Evolutionary conservation across 2,113 vertebrate genomes (phyloP).

Genomic region (Dasyurus viverrinus): DNA sequence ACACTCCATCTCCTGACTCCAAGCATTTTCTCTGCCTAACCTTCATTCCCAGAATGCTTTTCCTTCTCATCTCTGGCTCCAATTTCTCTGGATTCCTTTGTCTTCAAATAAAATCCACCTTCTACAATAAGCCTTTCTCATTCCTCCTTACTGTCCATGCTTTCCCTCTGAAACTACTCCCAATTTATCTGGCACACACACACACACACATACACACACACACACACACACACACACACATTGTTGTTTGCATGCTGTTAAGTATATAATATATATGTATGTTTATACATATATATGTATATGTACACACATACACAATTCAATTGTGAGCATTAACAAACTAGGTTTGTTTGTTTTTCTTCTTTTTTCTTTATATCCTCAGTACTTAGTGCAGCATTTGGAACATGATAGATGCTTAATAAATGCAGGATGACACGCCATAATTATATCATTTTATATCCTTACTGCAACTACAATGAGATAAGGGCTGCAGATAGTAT

Average conservation of each 20-base stretch:
- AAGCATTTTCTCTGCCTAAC: background rate
- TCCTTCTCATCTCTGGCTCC: background rate
- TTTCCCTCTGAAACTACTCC: background rate
- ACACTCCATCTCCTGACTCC: background rate
- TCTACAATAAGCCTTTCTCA: background rate
- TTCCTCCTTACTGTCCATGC: background rate
- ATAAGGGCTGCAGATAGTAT: background rate
- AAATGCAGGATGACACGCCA: background rate
- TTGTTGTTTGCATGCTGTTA: too few species aligned
- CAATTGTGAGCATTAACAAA: background rate
- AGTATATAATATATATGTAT: background rate
- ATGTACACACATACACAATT: background rate
- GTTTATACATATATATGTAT: too few species aligned
- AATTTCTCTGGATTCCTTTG: background rate
- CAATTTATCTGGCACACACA: background rate
- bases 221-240: too few species aligned
- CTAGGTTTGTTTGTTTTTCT: background rate
- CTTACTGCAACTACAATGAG: background rate
- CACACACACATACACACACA: too few species aligned
- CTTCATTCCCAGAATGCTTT: background rate
- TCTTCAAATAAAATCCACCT: background rate
- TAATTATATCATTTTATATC: background rate
- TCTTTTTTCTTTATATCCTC: background rate
- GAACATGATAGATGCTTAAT: background rate
- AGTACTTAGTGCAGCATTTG: background rate